Percentiles rank a stretch among this genome's conserved stretches.
phyloP scores from a whole-genome alignment of 1,140 invertebrate genomes.

The Neodiprion pinetum region DNA sequence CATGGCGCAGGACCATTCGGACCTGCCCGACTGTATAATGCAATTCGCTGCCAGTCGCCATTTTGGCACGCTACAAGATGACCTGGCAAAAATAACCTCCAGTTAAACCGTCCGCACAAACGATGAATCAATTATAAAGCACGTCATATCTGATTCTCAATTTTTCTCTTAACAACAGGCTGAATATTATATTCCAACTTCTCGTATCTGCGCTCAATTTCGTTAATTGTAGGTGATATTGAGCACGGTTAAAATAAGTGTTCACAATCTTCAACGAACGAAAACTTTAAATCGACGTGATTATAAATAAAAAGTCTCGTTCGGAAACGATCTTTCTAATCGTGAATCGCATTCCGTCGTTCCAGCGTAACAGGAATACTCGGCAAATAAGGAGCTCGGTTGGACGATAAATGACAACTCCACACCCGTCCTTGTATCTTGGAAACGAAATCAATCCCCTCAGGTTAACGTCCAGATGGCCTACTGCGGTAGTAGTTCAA shows the following conservation, averaged over 20 bases:
- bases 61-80: slow-evolving; percentile 7
- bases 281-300: background rate
- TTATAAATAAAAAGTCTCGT: background rate
- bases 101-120: no score
- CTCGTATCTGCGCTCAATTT: no score
- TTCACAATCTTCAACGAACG: background rate
- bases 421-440: no score
- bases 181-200: no score
- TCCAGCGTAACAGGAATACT: background rate
- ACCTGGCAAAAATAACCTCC: no score
- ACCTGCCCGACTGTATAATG: slow-evolving; percentile 41
- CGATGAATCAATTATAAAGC: no score
- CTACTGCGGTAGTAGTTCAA: background rate
- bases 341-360: background rate
- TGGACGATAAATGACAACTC: background rate
- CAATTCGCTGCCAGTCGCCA: slow-evolving; percentile 30
- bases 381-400: background rate
- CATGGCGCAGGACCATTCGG: slow-evolving; percentile 35
- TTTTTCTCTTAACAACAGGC: no score
- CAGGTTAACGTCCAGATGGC: background rate
- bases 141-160: no score
- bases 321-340: background rate
- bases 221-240: no score
- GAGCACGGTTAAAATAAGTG: no score
- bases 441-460: background rate